These are phyloP conservation scores for Pristionchus entomophagus DNA, from an alignment of 2,888 invertebrate species.

Conservation along the genomic window DNA sequence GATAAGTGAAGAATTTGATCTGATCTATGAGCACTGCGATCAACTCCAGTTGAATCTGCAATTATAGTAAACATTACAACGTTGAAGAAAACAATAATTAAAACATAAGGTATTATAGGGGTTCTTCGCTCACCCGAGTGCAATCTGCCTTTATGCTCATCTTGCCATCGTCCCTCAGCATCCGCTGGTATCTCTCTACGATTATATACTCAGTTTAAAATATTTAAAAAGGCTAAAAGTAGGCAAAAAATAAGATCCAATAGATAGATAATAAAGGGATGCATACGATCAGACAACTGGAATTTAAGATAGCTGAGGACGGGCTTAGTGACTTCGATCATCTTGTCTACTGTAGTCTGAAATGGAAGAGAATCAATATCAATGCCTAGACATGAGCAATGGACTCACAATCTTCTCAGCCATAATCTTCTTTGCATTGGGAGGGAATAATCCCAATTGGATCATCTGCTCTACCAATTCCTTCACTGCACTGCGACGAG, in stretches of 20 bases:
- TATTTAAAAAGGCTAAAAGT: neutral
- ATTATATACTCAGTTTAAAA: neutral
- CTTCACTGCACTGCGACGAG: conserved; percentile 37
- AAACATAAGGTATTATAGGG: neutral
- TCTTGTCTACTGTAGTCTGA: conserved; percentile 45
- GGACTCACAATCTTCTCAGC: conserved; percentile 34
- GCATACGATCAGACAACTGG: conserved; percentile 43
- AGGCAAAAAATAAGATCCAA: neutral
- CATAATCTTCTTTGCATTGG: conserved; percentile 34
- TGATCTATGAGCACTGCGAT: conserved; percentile 8
- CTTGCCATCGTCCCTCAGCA: conserved; percentile 34
- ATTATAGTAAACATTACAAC: too few relatives aligned
- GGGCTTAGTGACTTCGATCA: conserved; percentile 41
- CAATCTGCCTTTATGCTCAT: conserved; percentile 29
- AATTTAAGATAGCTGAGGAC: conserved; percentile 46
- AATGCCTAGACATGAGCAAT: neutral
- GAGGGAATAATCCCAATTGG: conserved; percentile 34
- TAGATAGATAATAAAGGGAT: neutral
- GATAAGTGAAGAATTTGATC: conserved; percentile 33
- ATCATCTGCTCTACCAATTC: conserved; percentile 38
- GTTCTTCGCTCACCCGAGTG: neutral
- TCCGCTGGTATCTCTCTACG: conserved; percentile 33
- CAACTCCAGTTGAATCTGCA: conserved; percentile 28
- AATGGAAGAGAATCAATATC: neutral
- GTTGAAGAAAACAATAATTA: neutral